Percentiles rank a stretch among this genome's conserved stretches.
Evolutionary conservation across 1,140 invertebrate species (phyloP).

Genomic region (Branchinecta lynchi): DNA sequence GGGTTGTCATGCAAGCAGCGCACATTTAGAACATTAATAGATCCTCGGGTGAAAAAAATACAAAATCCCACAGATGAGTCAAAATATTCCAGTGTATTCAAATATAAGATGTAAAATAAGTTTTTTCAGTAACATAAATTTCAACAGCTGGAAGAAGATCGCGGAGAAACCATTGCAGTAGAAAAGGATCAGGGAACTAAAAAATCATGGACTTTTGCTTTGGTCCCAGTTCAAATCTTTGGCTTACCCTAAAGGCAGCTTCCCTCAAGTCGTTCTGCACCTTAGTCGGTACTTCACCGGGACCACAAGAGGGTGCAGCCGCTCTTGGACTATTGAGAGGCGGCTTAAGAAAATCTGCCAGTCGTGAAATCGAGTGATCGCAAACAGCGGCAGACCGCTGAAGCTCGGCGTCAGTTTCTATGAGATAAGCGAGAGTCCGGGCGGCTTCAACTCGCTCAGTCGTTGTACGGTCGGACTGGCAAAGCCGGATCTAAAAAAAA

Average conservation of each 20-base stretch:
- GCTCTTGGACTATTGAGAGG: conserved; percentile 13
- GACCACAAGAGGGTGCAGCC: neutral
- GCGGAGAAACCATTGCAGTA: no score
- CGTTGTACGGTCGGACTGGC: conserved; percentile 60
- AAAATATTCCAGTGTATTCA: no score
- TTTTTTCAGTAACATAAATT: no score
- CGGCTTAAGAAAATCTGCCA: conserved; percentile 56
- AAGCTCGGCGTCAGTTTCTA: conserved; percentile 75
- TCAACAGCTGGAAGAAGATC: no score
- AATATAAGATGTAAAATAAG: no score
- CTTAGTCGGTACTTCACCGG: conserved; percentile 18
- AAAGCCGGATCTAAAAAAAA: conserved; percentile 46
- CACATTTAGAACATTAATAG: no score
- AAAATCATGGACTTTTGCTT: no score
- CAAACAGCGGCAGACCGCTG: conserved; percentile 75
- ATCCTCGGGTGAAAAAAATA: no score
- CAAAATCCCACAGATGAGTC: no score
- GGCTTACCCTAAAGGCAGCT: conserved; percentile 50
- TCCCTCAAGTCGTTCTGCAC: conserved; percentile 42
- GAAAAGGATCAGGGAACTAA: no score
- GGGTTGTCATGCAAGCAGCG: no score
- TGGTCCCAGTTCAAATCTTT: neutral
- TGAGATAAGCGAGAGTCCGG: conserved; percentile 74
- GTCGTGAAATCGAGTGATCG: conserved; percentile 69
- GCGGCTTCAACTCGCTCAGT: conserved; percentile 64